Percentiles rank a stretch among this genome's conserved stretches.
These are phyloP conservation scores for Tenualosa thibaudeaui DNA, from an alignment of 2,797 vertebrate genomes.

Conservation along the genomic window DNA sequence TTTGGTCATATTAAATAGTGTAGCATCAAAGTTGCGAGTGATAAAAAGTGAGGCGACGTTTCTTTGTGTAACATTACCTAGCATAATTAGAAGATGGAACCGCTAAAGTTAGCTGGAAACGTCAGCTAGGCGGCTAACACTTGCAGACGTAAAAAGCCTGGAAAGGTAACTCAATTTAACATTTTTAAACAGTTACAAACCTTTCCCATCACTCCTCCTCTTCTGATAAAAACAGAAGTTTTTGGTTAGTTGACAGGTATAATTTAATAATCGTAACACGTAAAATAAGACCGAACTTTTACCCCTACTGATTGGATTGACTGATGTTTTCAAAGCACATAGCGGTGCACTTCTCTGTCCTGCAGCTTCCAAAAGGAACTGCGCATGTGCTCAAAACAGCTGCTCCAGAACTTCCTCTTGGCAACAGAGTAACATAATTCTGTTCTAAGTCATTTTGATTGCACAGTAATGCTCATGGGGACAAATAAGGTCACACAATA, in stretches of 20 bases:
- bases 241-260: constrained; percentile 24
- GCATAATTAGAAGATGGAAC: not conserved
- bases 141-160: not conserved
- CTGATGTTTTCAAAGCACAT: constrained; percentile 43
- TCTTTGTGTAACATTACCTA: constrained; percentile 17
- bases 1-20: not conserved
- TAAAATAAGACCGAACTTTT: constrained; percentile 47
- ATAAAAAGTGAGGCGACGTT: constrained; percentile 3
- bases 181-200: constrained; percentile 50
- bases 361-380: constrained; percentile 26
- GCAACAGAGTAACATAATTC: not conserved
- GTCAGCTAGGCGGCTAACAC: constrained; percentile 18
- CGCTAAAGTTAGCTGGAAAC: constrained; percentile 23
- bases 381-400: constrained; percentile 45
- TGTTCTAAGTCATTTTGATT: not conserved
- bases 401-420: constrained; percentile 43
- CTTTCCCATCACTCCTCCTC: constrained; percentile 49
- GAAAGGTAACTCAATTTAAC: constrained; percentile 28
- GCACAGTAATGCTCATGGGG: too few relatives aligned
- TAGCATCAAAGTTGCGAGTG: not conserved
- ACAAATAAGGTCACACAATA: too few relatives aligned
- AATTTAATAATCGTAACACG: constrained; percentile 33
- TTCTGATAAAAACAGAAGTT: constrained; percentile 36
- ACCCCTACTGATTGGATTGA: constrained; percentile 40
- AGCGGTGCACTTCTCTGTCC: constrained; percentile 46